These are phyloP conservation scores for Siniperca knerii DNA, from an alignment of 2,113 vertebrate genomes.

Conservation along the genomic window DNA sequence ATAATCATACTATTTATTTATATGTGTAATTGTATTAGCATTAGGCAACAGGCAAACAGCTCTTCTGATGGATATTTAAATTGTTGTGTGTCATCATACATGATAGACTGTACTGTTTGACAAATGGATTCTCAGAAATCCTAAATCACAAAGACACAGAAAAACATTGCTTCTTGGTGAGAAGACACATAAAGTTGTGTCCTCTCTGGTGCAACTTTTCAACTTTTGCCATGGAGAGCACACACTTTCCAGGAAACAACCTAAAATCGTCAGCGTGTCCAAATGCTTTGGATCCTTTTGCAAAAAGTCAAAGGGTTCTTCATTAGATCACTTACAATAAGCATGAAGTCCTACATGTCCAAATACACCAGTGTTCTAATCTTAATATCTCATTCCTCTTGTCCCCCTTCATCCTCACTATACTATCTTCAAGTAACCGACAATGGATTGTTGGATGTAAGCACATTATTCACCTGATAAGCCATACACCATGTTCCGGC, in stretches of 20 bases:
- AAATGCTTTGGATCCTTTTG: not conserved
- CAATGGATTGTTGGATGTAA: conserved; percentile 4
- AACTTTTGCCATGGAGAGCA: not conserved
- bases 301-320: not conserved
- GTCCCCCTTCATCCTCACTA: not conserved
- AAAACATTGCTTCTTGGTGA: not conserved
- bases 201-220: not conserved
- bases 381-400: conserved; percentile 12
- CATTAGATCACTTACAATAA: not conserved
- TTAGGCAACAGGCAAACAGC: not conserved
- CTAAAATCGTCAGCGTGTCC: not conserved
- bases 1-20: conserved; percentile 1
- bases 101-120: not conserved
- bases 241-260: conserved; percentile 9
- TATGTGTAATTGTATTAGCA: not conserved
- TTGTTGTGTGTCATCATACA: conserved; percentile 2
- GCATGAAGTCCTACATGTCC: not conserved
- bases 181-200: not conserved
- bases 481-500: conserved; percentile 26
- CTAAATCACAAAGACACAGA: not conserved
- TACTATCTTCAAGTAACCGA: conserved; percentile 7
- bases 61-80: not conserved
- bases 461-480: conserved; percentile 39
- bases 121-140: conserved; percentile 4
- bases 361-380: not conserved